Conservation (phyloP, 1,140 invertebrate genomes). For the Cheumatopsyche charites region DNA sequence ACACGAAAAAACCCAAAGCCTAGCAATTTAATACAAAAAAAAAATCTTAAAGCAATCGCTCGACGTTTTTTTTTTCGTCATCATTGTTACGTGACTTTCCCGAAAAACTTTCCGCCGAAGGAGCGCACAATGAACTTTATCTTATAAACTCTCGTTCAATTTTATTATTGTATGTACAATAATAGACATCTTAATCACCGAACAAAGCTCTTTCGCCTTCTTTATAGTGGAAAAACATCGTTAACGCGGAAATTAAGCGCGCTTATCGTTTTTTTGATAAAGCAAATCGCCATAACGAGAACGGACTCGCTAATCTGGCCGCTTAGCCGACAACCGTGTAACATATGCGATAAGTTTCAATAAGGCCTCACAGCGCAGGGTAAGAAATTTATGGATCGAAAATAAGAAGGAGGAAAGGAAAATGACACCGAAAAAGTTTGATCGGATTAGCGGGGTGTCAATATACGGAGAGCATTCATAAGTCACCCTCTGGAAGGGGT, state of each 20-base stretch:
- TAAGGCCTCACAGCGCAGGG: constrained; percentile 16
- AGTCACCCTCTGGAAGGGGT: constrained; percentile 9
- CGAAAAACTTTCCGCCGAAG: too few species aligned
- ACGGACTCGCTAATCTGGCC: constrained; percentile 16
- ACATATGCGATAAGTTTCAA: constrained; percentile 42
- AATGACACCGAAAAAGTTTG: constrained; percentile 42
- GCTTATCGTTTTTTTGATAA: background rate
- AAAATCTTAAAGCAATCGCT: too few species aligned
- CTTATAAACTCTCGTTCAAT: background rate
- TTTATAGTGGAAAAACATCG: background rate
- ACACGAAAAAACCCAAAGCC: too few species aligned
- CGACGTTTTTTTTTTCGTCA: too few species aligned
- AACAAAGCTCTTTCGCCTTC: background rate
- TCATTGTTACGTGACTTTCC: too few species aligned
- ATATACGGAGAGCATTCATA: constrained; percentile 36
- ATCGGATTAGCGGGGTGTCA: constrained; percentile 42
- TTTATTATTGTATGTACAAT: background rate
- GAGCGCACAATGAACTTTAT: too few species aligned
- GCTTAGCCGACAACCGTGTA: constrained; percentile 23
- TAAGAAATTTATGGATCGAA: constrained; percentile 43
- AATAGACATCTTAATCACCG: background rate
- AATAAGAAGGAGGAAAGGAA: constrained; percentile 41
- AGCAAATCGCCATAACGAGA: constrained; percentile 10
- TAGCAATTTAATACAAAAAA: too few species aligned
- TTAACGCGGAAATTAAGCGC: background rate